Percentiles rank a stretch among this genome's conserved stretches.
phyloP scores from a whole-genome alignment of 2,888 invertebrate species.

The Ochropleura leucogaster region DNA sequence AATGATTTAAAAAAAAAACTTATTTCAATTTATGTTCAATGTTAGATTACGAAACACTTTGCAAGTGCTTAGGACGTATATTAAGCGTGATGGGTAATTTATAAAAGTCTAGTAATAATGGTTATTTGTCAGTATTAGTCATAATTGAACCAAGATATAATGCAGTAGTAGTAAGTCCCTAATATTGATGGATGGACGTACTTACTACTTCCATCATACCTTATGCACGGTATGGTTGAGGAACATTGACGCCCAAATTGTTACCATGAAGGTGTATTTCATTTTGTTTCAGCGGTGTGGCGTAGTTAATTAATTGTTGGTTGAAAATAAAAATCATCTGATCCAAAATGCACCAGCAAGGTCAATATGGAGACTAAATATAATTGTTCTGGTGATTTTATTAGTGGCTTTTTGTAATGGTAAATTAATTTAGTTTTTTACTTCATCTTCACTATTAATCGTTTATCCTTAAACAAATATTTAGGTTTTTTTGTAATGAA shows the following conservation, averaged over 20 bases:
- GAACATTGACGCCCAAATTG: neutral
- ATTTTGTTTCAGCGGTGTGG: neutral
- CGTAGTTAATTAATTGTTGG: neutral
- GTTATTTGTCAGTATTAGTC: too few species aligned
- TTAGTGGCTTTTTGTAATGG: neutral
- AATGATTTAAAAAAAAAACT: too few species aligned
- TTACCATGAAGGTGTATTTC: neutral
- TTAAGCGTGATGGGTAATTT: too few species aligned
- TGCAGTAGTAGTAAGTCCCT: too few species aligned
- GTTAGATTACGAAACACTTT: too few species aligned
- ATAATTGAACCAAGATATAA: too few species aligned
- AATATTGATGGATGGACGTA: too few species aligned
- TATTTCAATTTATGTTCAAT: too few species aligned
- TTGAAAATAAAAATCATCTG: neutral
- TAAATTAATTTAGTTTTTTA: neutral
- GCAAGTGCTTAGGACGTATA: too few species aligned
- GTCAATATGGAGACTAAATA: neutral
- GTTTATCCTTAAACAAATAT: neutral
- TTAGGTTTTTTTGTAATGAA: too few species aligned
- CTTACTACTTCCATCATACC: neutral
- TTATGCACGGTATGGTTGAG: neutral
- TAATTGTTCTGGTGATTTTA: neutral
- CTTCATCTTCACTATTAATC: neutral
- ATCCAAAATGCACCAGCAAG: neutral
- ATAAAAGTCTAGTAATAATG: too few species aligned